Conservation (phyloP, 2,797 vertebrate species). For the Lagocephalus sceleratus region DNA sequence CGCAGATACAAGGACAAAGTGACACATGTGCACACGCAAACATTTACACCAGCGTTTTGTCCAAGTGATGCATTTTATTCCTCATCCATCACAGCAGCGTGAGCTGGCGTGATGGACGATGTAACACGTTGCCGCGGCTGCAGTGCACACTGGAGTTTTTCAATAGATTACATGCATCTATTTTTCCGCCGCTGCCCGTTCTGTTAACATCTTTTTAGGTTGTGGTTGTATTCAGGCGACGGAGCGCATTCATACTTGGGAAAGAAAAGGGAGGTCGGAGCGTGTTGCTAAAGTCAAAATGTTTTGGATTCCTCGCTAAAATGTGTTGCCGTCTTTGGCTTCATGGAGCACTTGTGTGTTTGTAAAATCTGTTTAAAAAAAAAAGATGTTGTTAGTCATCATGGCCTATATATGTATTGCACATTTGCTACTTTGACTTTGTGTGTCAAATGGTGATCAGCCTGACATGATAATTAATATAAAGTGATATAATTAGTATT, state of each 20-base stretch:
- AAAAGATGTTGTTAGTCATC: constrained; percentile 17
- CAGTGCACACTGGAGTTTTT: neutral
- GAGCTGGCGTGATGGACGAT: constrained; percentile 28
- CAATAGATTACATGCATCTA: constrained; percentile 3
- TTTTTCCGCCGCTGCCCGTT: constrained; percentile 31
- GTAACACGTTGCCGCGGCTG: neutral
- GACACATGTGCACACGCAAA: constrained; percentile 21
- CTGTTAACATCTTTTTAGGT: constrained; percentile 1
- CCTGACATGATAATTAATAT: constrained; percentile 20
- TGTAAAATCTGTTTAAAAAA: constrained; percentile 1
- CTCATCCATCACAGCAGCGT: constrained; percentile 26
- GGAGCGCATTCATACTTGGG: neutral
- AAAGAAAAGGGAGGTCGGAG: neutral
- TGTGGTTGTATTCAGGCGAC: neutral
- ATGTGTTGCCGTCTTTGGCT: constrained; percentile 32
- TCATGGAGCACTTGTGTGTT: constrained; percentile 28
- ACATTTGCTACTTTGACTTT: constrained; percentile 17
- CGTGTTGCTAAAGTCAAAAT: neutral
- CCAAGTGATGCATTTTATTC: constrained; percentile 29
- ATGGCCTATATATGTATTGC: constrained; percentile 4
- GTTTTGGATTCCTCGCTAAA: neutral
- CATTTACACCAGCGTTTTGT: constrained; percentile 30
- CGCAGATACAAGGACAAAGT: constrained; percentile 30
- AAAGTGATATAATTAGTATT: constrained; percentile 36
- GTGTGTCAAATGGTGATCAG: constrained; percentile 31